Percentiles rank a stretch among this genome's conserved stretches.
Evolutionary conservation across 2,113 vertebrate genomes (phyloP).

Genomic region (Melanostigma gelatinosum): DNA sequence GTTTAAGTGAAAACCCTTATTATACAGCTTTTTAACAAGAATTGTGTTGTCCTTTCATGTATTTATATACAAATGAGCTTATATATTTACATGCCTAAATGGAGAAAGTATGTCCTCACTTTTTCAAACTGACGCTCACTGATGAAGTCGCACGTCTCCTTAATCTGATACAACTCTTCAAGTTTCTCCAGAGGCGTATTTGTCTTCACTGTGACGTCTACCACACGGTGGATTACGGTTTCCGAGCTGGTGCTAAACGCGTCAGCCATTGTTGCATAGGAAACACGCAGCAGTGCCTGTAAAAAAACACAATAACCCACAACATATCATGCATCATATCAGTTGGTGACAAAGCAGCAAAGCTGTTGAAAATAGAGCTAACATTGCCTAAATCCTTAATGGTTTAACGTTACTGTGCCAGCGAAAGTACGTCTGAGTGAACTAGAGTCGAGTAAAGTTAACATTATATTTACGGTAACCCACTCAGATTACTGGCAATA

Average conservation of each 20-base stretch:
- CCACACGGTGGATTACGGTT: conserved; percentile 69
- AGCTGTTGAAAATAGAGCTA: not conserved
- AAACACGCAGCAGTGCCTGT: not conserved
- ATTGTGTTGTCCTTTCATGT: not conserved
- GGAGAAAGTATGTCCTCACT: conserved; percentile 44
- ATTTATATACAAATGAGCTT: not conserved
- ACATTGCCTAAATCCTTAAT: not conserved
- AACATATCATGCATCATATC: not conserved
- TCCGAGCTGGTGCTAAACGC: conserved; percentile 82
- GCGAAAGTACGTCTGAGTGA: not conserved
- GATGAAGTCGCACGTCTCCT: conserved; percentile 79
- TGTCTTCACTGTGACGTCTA: conserved; percentile 44
- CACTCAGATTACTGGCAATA: not conserved
- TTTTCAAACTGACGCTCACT: conserved; percentile 66
- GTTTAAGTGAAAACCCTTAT: not conserved
- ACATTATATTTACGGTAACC: not conserved
- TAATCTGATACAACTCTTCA: conserved; percentile 74
- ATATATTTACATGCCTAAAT: not conserved
- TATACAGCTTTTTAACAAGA: not conserved
- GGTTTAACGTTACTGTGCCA: not conserved
- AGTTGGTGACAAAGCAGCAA: not conserved
- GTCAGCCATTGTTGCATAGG: conserved; percentile 65
- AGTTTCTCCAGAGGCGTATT: conserved; percentile 54
- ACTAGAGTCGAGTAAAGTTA: not conserved
- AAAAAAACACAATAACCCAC: not conserved